Percentiles rank a stretch among this genome's conserved stretches.
These are phyloP conservation scores for Cepaea nemoralis DNA, from an alignment of 1,140 invertebrate species.

Conservation along the genomic window DNA sequence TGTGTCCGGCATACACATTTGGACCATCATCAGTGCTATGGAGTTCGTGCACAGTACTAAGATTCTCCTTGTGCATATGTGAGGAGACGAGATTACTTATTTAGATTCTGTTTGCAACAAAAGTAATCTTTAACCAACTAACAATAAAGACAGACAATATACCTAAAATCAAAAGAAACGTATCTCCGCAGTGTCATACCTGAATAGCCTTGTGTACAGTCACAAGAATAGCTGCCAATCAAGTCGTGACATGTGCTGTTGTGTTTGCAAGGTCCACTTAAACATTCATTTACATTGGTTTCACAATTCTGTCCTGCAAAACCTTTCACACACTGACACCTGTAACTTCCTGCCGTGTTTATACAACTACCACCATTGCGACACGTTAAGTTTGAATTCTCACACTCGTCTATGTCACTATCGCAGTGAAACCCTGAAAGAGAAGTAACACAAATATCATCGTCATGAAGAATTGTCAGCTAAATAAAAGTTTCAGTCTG, in stretches of 20 bases:
- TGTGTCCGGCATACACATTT: too few relatives aligned
- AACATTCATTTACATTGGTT: background rate
- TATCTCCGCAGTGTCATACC: background rate
- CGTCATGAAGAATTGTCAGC: too few relatives aligned
- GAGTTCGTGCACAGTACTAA: too few relatives aligned
- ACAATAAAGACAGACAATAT: too few relatives aligned
- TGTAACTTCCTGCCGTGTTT: background rate
- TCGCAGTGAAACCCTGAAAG: background rate
- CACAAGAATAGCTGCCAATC: background rate
- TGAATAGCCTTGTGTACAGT: background rate
- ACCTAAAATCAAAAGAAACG: too few relatives aligned
- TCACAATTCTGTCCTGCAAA: background rate
- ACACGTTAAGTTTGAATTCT: background rate
- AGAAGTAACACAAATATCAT: too few relatives aligned
- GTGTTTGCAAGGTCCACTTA: background rate
- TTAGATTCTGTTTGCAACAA: too few relatives aligned
- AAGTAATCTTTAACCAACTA: too few relatives aligned
- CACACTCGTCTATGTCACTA: background rate
- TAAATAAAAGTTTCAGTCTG: too few relatives aligned
- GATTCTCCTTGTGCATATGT: too few relatives aligned
- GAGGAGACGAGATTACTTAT: too few relatives aligned
- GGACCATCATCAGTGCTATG: too few relatives aligned
- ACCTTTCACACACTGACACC: background rate
- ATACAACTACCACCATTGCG: background rate
- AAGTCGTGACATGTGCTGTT: background rate